These are phyloP conservation scores for Glaucomys volans DNA, from an alignment of 2,113 vertebrate genomes.

Conservation along the genomic window DNA sequence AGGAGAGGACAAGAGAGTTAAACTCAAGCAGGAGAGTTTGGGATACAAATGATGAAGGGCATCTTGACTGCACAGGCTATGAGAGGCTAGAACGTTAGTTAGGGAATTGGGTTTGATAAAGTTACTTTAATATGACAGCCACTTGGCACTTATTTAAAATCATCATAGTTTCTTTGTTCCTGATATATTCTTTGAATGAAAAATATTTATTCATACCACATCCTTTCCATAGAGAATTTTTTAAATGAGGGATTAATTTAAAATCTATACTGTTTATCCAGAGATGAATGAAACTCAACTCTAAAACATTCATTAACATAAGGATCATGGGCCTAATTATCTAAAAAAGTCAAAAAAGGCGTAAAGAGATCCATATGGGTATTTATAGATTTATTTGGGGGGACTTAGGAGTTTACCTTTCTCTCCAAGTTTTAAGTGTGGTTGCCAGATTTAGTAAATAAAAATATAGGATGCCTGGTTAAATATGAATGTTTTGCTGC, in stretches of 20 bases:
- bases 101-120: background rate
- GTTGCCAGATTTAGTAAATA: background rate
- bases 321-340: background rate
- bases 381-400: background rate
- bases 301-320: constrained; percentile 26
- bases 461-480: background rate
- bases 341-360: background rate
- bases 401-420: background rate
- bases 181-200: constrained; percentile 47
- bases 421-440: background rate
- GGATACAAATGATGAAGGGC: constrained; percentile 35
- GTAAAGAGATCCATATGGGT: background rate
- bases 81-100: background rate
- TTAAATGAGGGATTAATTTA: background rate
- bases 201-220: background rate
- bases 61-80: background rate
- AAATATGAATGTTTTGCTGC: constrained; percentile 4
- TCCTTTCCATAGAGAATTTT: background rate
- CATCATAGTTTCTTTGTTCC: background rate
- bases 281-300: constrained; percentile 31
- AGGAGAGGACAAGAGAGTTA: constrained; percentile 10
- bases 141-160: constrained; percentile 59
- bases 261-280: constrained; percentile 12
- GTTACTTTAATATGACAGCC: constrained; percentile 2
- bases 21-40: background rate